A percentile compares a stretch with the other conserved stretches of the same genome.
Evolutionary conservation across 1,140 invertebrate species (phyloP).

Genomic region (Cydia strobilella): DNA sequence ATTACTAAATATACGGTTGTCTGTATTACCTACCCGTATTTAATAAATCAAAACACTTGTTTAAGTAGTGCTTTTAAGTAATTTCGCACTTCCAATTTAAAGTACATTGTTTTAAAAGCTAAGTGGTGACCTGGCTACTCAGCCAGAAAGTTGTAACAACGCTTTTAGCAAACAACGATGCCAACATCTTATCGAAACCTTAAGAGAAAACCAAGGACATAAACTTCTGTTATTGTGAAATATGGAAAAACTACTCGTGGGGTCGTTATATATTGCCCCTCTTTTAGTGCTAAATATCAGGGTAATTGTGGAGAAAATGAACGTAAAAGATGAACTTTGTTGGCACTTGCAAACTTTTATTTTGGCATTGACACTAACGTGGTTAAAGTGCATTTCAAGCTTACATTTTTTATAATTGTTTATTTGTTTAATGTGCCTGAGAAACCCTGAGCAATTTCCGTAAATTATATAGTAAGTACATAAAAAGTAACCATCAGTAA

Average conservation of each 20-base stretch:
- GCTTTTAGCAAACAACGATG: slow-evolving; percentile 2
- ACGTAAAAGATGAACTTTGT: too few relatives aligned
- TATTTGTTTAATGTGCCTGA: too few relatives aligned
- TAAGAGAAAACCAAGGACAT: not conserved
- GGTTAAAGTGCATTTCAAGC: too few relatives aligned
- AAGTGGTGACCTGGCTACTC: not conserved
- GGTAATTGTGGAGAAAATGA: not conserved
- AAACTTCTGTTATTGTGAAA: too few relatives aligned
- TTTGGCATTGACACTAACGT: too few relatives aligned
- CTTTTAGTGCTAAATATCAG: not conserved
- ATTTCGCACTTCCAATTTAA: not conserved
- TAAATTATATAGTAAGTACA: too few relatives aligned
- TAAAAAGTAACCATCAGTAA: too few relatives aligned
- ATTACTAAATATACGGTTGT: not conserved
- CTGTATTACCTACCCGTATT: too few relatives aligned
- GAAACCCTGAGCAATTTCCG: too few relatives aligned
- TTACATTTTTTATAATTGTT: too few relatives aligned
- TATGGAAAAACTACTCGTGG: too few relatives aligned
- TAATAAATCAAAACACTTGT: not conserved
- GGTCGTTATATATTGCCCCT: slow-evolving; percentile 3
- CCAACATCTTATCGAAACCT: not conserved
- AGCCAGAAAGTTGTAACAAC: not conserved
- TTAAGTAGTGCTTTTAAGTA: not conserved
- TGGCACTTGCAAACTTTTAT: too few relatives aligned
- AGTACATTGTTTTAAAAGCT: slow-evolving; percentile 16